A percentile compares a stretch with the other conserved stretches of the same genome.
phyloP scores from a whole-genome alignment of 2,888 invertebrate species.

The Nemurella pictetii region DNA sequence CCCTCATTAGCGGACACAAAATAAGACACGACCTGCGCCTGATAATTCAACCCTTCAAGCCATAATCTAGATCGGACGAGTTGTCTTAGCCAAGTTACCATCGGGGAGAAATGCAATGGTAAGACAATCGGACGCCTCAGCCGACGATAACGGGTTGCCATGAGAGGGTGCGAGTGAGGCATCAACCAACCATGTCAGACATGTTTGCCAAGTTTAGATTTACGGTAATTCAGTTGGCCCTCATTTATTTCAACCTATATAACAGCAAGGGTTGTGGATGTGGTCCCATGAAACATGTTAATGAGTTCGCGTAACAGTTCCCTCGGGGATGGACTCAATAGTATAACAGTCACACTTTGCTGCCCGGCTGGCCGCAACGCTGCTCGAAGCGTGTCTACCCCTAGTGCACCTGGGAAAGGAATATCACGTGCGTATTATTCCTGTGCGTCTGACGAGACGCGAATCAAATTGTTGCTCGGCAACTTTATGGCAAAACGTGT shows the following conservation, averaged over 20 bases:
- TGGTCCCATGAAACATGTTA: conserved; percentile 16
- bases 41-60: not conserved
- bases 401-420: not conserved
- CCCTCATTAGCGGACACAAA: not conserved
- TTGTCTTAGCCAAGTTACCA: not conserved
- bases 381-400: not conserved
- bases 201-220: conserved; percentile 26
- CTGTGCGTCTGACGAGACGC: not conserved
- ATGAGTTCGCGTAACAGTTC: conserved; percentile 25
- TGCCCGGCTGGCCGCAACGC: not conserved
- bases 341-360: conserved; percentile 19
- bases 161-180: not conserved
- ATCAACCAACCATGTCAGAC: conserved; percentile 3
- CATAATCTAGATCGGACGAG: not conserved
- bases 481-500: not conserved
- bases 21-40: not conserved
- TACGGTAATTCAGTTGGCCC: conserved; percentile 26
- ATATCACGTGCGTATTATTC: not conserved
- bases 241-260: not conserved
- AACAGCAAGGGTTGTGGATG: not conserved
- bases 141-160: not conserved
- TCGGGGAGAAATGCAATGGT: not conserved
- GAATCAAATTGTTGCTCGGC: not conserved
- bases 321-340: not conserved
- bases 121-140: not conserved